These are phyloP conservation scores for Fopius arisanus DNA, from an alignment of 1,140 invertebrate genomes.

Conservation along the genomic window DNA sequence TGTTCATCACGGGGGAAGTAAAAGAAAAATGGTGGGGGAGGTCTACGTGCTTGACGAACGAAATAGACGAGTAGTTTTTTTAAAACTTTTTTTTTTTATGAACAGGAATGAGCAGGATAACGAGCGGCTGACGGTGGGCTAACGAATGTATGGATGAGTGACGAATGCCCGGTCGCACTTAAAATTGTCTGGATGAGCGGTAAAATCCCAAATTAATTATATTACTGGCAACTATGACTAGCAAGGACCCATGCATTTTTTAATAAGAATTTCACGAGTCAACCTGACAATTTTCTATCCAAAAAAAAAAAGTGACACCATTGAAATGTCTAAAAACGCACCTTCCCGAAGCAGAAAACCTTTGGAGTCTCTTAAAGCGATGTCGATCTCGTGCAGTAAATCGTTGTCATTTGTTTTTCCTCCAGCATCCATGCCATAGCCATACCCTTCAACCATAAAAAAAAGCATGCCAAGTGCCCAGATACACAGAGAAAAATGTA, in stretches of 20 bases:
- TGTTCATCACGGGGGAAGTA: neutral
- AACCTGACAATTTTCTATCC: too few relatives aligned
- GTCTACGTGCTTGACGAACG: neutral
- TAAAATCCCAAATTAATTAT: neutral
- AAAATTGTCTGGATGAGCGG: neutral
- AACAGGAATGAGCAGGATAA: conserved; percentile 8
- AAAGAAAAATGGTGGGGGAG: neutral
- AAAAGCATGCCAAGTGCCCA: conserved; percentile 49
- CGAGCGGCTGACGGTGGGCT: conserved; percentile 22
- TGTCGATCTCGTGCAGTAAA: conserved; percentile 74
- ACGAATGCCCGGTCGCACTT: conserved; percentile 27
- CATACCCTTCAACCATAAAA: conserved; percentile 44
- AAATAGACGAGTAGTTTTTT: conserved; percentile 21
- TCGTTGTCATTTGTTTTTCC: conserved; percentile 56
- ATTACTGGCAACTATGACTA: too few relatives aligned
- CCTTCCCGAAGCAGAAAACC: conserved; percentile 70
- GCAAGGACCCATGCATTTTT: too few relatives aligned
- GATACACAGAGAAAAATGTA: conserved; percentile 32
- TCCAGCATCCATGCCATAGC: conserved; percentile 42
- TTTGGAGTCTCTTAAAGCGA: conserved; percentile 67
- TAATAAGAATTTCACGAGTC: too few relatives aligned
- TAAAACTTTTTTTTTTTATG: too few relatives aligned
- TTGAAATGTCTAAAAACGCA: conserved; percentile 47
- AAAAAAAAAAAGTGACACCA: neutral
- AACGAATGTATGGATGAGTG: conserved; percentile 27